Evolutionary conservation across 2,797 vertebrate genomes (phyloP).

Genomic region (Muscicapa striata): DNA sequence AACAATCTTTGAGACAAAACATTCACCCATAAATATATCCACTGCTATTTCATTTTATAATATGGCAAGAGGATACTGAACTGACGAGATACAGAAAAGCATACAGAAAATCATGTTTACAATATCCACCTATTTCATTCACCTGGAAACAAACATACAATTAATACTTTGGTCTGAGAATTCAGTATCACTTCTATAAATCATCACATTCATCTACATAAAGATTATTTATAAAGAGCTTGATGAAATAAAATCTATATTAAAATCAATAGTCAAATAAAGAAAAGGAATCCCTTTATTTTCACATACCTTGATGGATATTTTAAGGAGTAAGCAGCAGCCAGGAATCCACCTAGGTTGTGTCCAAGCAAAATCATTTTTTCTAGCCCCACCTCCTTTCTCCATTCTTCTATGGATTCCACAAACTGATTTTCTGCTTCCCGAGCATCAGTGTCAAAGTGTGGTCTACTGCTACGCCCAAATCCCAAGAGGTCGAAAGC

Average conservation of each 20-base stretch:
- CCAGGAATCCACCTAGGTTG: slow-evolving; percentile 93
- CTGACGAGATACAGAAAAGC: neutral
- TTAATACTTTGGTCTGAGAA: neutral
- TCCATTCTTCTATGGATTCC: slow-evolving; percentile 94
- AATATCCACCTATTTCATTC: neutral
- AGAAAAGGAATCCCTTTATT: neutral
- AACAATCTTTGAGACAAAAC: neutral
- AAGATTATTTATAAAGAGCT: neutral
- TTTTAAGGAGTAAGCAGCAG: slow-evolving; percentile 88
- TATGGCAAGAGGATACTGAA: neutral
- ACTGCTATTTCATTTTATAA: neutral
- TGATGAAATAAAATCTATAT: neutral
- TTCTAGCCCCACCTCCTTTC: slow-evolving; percentile 84
- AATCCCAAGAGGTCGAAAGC: slow-evolving; percentile 93
- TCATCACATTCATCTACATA: neutral
- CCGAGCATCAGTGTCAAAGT: slow-evolving; percentile 83
- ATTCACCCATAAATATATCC: neutral
- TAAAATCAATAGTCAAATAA: neutral
- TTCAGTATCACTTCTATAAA: neutral
- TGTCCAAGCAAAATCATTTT: slow-evolving; percentile 92
- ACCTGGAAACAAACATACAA: neutral
- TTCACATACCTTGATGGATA: slow-evolving; percentile 86
- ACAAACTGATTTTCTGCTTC: slow-evolving; percentile 92
- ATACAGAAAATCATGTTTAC: neutral
- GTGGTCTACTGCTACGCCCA: slow-evolving; percentile 91